Conservation (phyloP, 2,888 invertebrate species). For the Maniola hyperantus region DNA sequence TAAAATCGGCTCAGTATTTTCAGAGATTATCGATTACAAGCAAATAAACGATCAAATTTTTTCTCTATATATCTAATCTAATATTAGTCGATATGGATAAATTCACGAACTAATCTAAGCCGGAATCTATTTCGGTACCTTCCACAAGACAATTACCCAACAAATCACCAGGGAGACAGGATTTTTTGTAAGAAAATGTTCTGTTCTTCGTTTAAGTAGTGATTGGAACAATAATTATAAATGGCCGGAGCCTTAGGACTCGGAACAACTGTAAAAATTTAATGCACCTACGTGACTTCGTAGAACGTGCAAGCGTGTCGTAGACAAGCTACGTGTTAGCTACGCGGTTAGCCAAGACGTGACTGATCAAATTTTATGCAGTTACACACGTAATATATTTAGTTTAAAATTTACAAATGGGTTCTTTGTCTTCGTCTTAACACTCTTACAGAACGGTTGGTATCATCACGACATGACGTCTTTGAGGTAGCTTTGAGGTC, state of each 20-base stretch:
- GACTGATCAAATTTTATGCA: conserved; percentile 1
- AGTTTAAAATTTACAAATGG: background rate
- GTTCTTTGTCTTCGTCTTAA: no score
- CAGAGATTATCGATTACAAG: no score
- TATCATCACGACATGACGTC: no score
- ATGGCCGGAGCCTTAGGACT: background rate
- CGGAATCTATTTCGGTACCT: no score
- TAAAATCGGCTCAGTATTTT: no score
- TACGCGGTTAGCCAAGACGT: conserved; percentile 21
- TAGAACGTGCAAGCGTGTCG: conserved; percentile 8
- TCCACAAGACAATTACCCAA: background rate
- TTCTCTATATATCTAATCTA: no score
- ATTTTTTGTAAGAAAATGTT: background rate
- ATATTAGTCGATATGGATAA: no score
- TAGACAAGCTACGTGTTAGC: conserved; percentile 18
- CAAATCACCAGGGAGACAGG: background rate
- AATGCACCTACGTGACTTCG: conserved; percentile 26
- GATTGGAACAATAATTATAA: conserved; percentile 15
- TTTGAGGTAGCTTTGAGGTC: no score
- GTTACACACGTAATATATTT: background rate
- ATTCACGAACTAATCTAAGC: background rate
- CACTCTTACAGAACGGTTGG: no score
- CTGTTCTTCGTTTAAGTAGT: background rate
- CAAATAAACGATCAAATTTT: no score
- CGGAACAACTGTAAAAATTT: conserved; percentile 20